Evolutionary conservation across 2,888 invertebrate genomes (phyloP).

Genomic region (Hedya salicella): DNA sequence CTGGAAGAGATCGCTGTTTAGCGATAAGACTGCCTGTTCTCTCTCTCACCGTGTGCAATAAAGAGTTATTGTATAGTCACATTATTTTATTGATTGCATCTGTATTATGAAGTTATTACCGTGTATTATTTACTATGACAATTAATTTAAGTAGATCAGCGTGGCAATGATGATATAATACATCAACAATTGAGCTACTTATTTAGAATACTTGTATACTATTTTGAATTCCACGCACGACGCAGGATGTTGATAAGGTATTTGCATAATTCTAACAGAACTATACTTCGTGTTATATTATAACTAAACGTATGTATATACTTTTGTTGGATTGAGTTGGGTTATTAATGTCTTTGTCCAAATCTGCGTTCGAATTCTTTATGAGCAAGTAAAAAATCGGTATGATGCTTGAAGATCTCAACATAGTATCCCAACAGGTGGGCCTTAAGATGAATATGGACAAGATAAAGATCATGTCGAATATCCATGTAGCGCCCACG

Average conservation of each 20-base stretch:
- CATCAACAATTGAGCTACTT: slow-evolving; percentile 57
- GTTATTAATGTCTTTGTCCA: neutral
- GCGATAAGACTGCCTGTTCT: too few species aligned
- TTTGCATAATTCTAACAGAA: slow-evolving; percentile 69
- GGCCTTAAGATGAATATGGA: too few species aligned
- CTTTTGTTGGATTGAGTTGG: neutral
- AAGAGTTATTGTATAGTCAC: too few species aligned
- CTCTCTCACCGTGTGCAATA: too few species aligned
- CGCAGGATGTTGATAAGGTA: slow-evolving; percentile 77
- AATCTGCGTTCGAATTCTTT: neutral
- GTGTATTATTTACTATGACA: neutral
- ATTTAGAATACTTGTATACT: slow-evolving; percentile 58
- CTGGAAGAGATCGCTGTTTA: too few species aligned
- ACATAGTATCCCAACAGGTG: too few species aligned
- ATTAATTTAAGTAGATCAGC: slow-evolving; percentile 50
- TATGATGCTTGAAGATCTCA: too few species aligned
- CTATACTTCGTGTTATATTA: slow-evolving; percentile 43
- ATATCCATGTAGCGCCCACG: too few species aligned
- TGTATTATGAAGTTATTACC: neutral
- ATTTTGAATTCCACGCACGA: slow-evolving; percentile 70
- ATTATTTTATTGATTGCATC: too few species aligned
- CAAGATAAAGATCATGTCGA: too few species aligned
- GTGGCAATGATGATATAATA: slow-evolving; percentile 55
- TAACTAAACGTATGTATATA: slow-evolving; percentile 1
- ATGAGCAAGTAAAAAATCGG: too few species aligned